phyloP scores from a whole-genome alignment of 64 coral and sea anemone species.

The Stichodactyla mertensii region DNA sequence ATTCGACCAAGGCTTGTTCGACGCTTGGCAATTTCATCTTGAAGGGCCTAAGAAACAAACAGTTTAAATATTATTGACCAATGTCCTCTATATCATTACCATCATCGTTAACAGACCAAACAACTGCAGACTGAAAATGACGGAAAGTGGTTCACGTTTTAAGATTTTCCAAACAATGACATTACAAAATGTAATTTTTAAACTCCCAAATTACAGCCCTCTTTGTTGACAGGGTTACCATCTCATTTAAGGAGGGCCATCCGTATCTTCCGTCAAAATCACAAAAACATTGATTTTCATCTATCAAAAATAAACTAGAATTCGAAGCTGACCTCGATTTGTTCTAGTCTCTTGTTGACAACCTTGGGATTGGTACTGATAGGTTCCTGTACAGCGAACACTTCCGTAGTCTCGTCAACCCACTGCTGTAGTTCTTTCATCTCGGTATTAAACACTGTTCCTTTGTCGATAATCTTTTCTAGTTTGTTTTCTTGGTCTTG shows the following conservation, averaged over 20 bases:
- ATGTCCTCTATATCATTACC: no score
- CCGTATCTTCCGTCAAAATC: no score
- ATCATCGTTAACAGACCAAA: not conserved
- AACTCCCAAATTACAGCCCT: no score
- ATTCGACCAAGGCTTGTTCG: slow-evolving; percentile 55
- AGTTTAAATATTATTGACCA: not conserved
- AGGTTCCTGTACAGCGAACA: slow-evolving; percentile 58
- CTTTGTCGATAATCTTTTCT: slow-evolving; percentile 40
- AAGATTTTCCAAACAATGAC: no score
- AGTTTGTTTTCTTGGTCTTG: slow-evolving; percentile 61
- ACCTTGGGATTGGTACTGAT: slow-evolving; percentile 80
- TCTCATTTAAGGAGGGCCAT: no score
- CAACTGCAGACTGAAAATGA: not conserved
- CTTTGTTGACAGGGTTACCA: no score
- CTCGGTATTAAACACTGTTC: slow-evolving; percentile 47
- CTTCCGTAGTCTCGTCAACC: slow-evolving; percentile 69
- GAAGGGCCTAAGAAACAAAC: slow-evolving; percentile 41
- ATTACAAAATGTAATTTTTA: no score
- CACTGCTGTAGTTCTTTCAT: slow-evolving; percentile 77
- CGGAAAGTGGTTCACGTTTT: not conserved
- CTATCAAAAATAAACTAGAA: no score
- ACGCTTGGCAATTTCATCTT: slow-evolving; percentile 67
- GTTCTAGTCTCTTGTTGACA: slow-evolving; percentile 71
- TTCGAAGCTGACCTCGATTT: slow-evolving; percentile 59
- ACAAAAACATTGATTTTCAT: no score